phyloP scores from a whole-genome alignment of 2,113 vertebrate genomes.

The Brachionichthys hirsutus region DNA sequence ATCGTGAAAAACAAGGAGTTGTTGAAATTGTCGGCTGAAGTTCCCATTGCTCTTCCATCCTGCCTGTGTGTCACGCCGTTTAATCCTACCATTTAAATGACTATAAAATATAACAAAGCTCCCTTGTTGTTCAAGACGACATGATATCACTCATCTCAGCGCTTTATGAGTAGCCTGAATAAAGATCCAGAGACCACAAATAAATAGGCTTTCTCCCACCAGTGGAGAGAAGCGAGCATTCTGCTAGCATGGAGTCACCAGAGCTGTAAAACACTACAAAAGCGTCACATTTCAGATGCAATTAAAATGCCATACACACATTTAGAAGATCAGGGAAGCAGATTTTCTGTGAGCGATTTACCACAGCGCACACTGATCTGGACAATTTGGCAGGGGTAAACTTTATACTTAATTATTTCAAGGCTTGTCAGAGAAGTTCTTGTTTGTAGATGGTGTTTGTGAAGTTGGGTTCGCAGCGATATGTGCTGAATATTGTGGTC shows the following conservation, averaged over 20 bases:
- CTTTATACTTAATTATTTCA: constrained; percentile 55
- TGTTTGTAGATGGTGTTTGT: constrained; percentile 30
- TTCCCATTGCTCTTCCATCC: constrained; percentile 34
- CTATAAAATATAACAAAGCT: constrained; percentile 55
- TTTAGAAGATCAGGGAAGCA: constrained; percentile 57
- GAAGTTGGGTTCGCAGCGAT: constrained; percentile 26
- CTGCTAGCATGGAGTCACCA: constrained; percentile 60
- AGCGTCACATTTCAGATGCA: constrained; percentile 51
- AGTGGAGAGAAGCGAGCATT: constrained; percentile 45
- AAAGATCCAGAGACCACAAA: constrained; percentile 67
- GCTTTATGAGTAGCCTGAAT: constrained; percentile 64
- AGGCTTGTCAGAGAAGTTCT: constrained; percentile 34
- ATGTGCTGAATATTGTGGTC: constrained; percentile 33
- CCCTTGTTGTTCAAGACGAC: constrained; percentile 59
- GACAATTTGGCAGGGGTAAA: constrained; percentile 21
- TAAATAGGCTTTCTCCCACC: constrained; percentile 55
- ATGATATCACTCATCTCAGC: constrained; percentile 65
- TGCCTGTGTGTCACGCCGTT: constrained; percentile 52
- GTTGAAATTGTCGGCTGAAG: constrained; percentile 31
- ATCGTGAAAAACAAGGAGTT: constrained; percentile 8
- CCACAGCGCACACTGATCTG: constrained; percentile 42
- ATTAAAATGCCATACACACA: constrained; percentile 61
- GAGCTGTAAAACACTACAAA: constrained; percentile 59
- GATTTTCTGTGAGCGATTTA: constrained; percentile 44
- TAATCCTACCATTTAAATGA: constrained; percentile 52